These are phyloP conservation scores for Spisula subtruncata DNA, from an alignment of 2,888 invertebrate species.

Conservation along the genomic window DNA sequence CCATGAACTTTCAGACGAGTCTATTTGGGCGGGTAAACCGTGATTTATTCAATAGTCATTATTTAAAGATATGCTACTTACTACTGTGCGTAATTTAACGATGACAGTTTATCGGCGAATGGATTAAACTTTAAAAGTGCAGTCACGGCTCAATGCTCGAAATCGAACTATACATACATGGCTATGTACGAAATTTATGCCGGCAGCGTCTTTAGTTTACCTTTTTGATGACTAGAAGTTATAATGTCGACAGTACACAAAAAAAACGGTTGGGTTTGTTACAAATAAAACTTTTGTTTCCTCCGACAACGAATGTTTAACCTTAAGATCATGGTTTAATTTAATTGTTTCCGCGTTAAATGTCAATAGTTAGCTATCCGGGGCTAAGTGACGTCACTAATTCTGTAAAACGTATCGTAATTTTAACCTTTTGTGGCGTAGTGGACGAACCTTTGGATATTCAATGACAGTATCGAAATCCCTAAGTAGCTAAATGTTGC, in stretches of 20 bases:
- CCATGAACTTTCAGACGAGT: no score
- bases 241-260: neutral
- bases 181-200: no score
- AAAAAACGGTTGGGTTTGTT: neutral
- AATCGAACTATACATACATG: no score
- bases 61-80: no score
- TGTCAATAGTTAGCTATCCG: neutral
- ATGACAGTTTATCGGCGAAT: no score
- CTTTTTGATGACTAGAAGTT: no score
- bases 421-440: neutral
- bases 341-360: neutral
- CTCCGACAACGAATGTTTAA: neutral
- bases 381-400: neutral
- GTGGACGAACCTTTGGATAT: neutral
- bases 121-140: no score
- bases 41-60: no score
- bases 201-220: no score
- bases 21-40: no score
- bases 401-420: neutral
- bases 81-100: no score
- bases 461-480: neutral
- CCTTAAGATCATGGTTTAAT: neutral
- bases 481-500: neutral
- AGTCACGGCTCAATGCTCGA: no score
- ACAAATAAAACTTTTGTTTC: neutral